Evolutionary conservation across 2,797 vertebrate species (phyloP), one percentile per base, ranked within the genome.

Genomic region (Enteromius radiatus): DNA sequence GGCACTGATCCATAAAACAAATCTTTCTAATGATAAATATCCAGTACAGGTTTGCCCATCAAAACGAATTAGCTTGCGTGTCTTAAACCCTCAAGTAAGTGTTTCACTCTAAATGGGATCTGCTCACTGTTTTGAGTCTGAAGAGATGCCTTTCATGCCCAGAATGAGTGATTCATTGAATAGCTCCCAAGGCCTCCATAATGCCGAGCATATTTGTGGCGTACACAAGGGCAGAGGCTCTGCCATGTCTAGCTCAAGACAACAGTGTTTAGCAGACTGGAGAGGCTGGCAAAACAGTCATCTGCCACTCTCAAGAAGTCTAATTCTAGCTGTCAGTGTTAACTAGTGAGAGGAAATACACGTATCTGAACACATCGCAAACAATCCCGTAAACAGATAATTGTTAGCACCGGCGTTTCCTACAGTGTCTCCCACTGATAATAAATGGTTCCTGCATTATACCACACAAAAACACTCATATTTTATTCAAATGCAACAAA

Each of bases 211-310:
- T 77, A 78, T 83, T 83, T 77, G 81, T 77, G 74, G 36, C 76
- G 23, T 71, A 73, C 63, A 73, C 52, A 76, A 65, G 74, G 84
- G 73, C 54, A 84, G 79, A 61, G 84, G 73, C 64, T 70, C 73
- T 84, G 83, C 75, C 73, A 81, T 85, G 73, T 85, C 49, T 56
- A 71, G 79, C 49, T 85, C 56, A 73, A 82, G 43, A 82, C 73
- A 82, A 77, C 64, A 70, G 43, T 63, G 63, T 82, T 82, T 63
- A 71, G 61, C 81, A 81, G 52, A 77, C 64, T 76, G 47, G 28
- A 77, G 74, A 77, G 52, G 74, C 81, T 68, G 81, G 63, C 49
- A 67, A 74, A 82, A 82, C 71, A 28, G 81, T 76, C 81, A 77
- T 83, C 81, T 77, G 81, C 74, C 78, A 83, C 81, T 83, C 74